A percentile compares a stretch with the other conserved stretches of the same genome.
These are phyloP conservation scores for Euura saliciscinereae DNA, from an alignment of 1,140 invertebrate genomes.

Conservation along the genomic window DNA sequence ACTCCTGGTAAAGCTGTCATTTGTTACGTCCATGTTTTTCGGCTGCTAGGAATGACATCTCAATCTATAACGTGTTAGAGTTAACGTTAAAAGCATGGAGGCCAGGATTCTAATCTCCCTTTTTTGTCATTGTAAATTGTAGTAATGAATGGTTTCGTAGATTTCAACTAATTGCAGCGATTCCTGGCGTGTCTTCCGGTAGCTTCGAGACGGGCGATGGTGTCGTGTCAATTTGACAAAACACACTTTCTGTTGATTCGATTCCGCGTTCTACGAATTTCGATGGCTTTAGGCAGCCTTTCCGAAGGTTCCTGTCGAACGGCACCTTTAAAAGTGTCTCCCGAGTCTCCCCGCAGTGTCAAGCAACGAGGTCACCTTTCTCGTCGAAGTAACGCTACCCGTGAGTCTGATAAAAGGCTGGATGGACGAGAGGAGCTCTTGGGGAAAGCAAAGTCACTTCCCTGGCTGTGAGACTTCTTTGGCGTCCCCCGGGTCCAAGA, in stretches of 20 bases:
- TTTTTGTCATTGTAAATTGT: not conserved
- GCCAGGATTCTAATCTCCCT: conserved; percentile 1
- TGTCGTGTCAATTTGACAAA: not conserved
- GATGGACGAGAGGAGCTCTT: not conserved
- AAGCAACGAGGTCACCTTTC: conserved; percentile 17
- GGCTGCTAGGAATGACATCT: not conserved
- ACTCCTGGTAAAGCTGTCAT: not conserved
- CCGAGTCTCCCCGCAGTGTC: not conserved
- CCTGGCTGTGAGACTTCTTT: not conserved
- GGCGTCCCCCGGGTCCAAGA: not conserved
- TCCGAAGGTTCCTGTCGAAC: conserved; percentile 5
- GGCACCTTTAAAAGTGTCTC: conserved; percentile 11
- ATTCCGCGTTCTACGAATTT: not conserved
- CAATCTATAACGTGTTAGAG: conserved; percentile 2
- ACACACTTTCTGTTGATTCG: not conserved
- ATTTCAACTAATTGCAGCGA: not conserved
- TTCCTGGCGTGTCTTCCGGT: not conserved
- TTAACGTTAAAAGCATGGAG: not conserved
- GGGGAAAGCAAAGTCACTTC: conserved; percentile 2
- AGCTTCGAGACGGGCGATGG: not conserved
- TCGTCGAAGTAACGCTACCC: conserved; percentile 1
- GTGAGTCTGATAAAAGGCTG: not conserved
- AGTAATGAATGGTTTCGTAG: not conserved
- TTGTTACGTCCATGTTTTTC: conserved; percentile 10
- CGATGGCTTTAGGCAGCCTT: not conserved